Evolutionary conservation across 2,888 invertebrate species (phyloP).

Genomic region (Raillietiella orientalis): DNA sequence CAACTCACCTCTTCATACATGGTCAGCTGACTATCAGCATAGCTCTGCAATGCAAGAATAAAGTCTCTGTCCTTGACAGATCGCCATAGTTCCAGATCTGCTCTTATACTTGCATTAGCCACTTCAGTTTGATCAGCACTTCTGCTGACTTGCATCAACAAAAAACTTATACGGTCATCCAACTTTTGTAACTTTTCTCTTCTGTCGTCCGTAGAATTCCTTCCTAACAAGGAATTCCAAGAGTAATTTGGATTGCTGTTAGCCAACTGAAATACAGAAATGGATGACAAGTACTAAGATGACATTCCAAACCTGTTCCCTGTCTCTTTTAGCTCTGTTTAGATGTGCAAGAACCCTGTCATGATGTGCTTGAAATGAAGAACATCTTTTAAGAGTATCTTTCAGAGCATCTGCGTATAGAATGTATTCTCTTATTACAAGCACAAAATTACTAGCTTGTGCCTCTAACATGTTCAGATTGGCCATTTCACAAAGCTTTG

Average conservation of each 20-base stretch:
- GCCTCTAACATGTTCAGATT: constrained; percentile 16
- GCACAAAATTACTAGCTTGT: too few relatives aligned
- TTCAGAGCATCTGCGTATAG: constrained; percentile 30
- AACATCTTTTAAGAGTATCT: constrained; percentile 25
- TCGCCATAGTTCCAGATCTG: constrained; percentile 31
- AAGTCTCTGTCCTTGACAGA: constrained; percentile 25
- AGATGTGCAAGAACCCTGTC: too few relatives aligned
- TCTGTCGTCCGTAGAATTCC: too few relatives aligned
- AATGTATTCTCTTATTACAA: constrained; percentile 27
- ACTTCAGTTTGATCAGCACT: neutral
- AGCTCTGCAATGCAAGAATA: constrained; percentile 22
- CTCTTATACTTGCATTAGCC: constrained; percentile 28
- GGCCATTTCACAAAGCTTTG: constrained; percentile 12
- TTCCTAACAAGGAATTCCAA: too few relatives aligned
- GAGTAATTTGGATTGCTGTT: too few relatives aligned
- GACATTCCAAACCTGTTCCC: too few relatives aligned
- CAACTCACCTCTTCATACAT: constrained; percentile 22
- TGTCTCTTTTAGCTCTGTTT: too few relatives aligned
- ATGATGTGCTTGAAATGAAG: too few relatives aligned
- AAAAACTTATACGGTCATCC: constrained; percentile 10
- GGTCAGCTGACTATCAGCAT: constrained; percentile 27
- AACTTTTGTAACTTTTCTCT: too few relatives aligned
- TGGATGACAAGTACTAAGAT: too few relatives aligned
- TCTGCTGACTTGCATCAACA: neutral
- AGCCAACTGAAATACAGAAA: too few relatives aligned